Evolutionary conservation across 2,888 invertebrate species (phyloP).

Genomic region (Ferdinandea cuprea): DNA sequence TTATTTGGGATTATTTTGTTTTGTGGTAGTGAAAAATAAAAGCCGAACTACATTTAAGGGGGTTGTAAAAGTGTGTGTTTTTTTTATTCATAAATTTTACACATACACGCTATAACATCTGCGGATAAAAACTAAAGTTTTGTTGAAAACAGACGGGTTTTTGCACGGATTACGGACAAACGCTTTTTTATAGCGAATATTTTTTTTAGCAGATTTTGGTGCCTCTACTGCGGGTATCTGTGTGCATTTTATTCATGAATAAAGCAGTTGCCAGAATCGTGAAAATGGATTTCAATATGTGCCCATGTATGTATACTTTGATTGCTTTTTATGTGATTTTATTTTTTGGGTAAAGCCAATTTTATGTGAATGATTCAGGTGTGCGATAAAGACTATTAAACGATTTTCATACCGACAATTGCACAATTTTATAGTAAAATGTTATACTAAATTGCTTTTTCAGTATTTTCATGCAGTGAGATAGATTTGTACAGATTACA

Average conservation of each 20-base stretch:
- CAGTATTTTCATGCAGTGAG: too few relatives aligned
- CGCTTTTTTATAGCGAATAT: slow-evolving; percentile 17
- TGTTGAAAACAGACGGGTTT: not conserved
- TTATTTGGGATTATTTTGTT: slow-evolving; percentile 6
- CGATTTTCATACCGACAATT: not conserved
- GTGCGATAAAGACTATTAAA: not conserved
- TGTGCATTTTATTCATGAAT: slow-evolving; percentile 26
- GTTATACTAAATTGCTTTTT: too few relatives aligned
- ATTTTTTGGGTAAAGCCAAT: not conserved
- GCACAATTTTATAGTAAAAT: not conserved
- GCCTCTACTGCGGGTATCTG: not conserved
- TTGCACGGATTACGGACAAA: slow-evolving; percentile 4
- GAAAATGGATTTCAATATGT: slow-evolving; percentile 42
- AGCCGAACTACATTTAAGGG: slow-evolving; percentile 3
- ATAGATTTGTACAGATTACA: too few relatives aligned
- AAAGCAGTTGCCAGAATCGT: slow-evolving; percentile 39
- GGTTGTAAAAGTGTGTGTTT: slow-evolving; percentile 20
- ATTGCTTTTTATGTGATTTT: slow-evolving; percentile 13
- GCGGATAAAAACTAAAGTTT: slow-evolving; percentile 16
- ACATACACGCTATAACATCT: not conserved
- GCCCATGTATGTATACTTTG: slow-evolving; percentile 45
- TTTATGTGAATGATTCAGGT: not conserved
- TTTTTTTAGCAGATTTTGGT: slow-evolving; percentile 15
- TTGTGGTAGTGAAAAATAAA: slow-evolving; percentile 13
- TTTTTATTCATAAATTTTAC: not conserved